Conservation (phyloP, 2,888 invertebrate species). For the Macrosiphum euphorbiae region DNA sequence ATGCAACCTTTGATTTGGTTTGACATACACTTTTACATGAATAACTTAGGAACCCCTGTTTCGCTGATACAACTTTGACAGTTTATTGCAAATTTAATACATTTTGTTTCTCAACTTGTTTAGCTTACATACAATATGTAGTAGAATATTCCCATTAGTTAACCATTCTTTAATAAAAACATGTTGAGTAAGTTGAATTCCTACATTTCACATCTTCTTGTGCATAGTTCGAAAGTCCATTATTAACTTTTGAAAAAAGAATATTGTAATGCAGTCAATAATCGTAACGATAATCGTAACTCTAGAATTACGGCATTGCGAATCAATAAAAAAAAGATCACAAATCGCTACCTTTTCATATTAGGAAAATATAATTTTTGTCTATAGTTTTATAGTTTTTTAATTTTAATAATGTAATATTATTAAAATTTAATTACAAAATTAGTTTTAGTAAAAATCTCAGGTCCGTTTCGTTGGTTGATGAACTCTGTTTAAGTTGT, state of each 20-base stretch:
- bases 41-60: no score
- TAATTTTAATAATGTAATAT: no score
- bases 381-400: no score
- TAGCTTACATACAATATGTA: neutral
- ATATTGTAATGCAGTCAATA: neutral
- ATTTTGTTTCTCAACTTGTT: neutral
- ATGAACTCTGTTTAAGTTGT: no score
- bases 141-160: neutral
- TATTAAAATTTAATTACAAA: no score
- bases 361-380: no score
- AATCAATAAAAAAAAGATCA: no score
- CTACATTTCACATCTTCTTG: neutral
- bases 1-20: neutral
- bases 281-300: no score
- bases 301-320: neutral
- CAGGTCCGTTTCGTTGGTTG: no score
- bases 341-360: no score
- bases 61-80: neutral
- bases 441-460: no score
- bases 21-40: conserved; percentile 1
- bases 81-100: neutral
- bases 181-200: neutral
- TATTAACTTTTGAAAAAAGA: neutral
- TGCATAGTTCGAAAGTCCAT: neutral
- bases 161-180: neutral